Evolutionary conservation across 2,113 vertebrate species (phyloP).

Genomic region (Micronycteris hirsuta): DNA sequence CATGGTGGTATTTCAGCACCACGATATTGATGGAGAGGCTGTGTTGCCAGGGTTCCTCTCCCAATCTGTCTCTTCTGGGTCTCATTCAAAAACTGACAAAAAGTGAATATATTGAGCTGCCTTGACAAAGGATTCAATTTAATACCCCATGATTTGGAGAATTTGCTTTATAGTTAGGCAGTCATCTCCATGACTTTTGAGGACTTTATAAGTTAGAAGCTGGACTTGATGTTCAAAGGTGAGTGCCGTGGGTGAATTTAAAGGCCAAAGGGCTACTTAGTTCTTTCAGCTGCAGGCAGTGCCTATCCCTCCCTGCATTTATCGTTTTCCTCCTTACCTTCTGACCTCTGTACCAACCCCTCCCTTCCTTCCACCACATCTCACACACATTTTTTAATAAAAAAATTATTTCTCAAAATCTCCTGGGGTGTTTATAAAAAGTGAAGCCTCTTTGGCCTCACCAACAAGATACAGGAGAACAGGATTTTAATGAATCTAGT

Average conservation of each 20-base stretch:
- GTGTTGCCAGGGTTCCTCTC: background rate
- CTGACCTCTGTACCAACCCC: too few species aligned
- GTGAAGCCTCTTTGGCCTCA: background rate
- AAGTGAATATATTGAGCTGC: background rate
- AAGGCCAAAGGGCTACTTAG: rapidly evolving
- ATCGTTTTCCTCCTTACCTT: background rate
- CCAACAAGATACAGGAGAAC: background rate
- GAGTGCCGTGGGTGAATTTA: background rate
- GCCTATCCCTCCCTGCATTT: background rate
- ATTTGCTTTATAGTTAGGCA: background rate
- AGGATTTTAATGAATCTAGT: background rate
- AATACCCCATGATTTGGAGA: background rate
- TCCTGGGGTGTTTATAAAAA: background rate
- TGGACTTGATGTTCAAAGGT: background rate
- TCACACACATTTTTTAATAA: background rate
- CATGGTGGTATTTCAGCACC: background rate
- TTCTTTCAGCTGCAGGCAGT: too few species aligned
- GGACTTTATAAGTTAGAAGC: background rate
- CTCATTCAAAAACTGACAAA: constrained; percentile 4
- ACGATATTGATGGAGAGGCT: background rate
- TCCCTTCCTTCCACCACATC: background rate
- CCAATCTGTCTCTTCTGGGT: background rate
- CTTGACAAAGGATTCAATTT: background rate
- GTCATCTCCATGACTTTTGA: background rate
- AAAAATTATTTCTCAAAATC: background rate